Base-by-base conservation (phyloP, 2,797 vertebrate species). In the Epinephelus awoara region DNA sequence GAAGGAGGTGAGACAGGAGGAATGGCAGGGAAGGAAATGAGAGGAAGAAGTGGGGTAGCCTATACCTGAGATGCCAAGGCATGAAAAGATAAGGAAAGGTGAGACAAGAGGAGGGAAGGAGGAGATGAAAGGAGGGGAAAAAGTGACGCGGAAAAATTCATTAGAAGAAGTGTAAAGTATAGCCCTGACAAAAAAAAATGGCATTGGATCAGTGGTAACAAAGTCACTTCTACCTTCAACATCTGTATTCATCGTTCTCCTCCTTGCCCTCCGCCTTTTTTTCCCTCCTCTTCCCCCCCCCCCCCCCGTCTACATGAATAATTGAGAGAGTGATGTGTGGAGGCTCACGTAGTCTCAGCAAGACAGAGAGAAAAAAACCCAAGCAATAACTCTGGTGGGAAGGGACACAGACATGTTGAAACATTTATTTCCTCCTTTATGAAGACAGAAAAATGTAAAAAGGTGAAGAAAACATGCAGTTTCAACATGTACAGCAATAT, bases 261-360 rank as follows among this genome's bases (percentile, higher is more conserved):
- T 38, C 15, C 55, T n/a, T 44, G 52, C n/a, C 23, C 46, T 34
- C 23, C 67, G 40, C 42, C 52, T 64, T 75, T 21, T 38, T 23
- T 25, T 51, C 54, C 12, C 21, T 40, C 44, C 21, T 63, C 51
- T 6, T 34, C n/a, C n/a, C n/a, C n/a, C n/a, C n/a, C n/a, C 25
- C 51, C 54, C 38, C 12, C 19, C 44, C 40, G 19, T 63, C 51
- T 6, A 7, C 27, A 67, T 73, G 46, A 87, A 46, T 80, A 68
- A 67, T 71, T 21, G 1, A 58, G 51, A 72, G 40, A 25, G 72
- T 52, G 76, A 84, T 83, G 88, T 90, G 91, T 34, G 27, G 57
- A 82, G 51, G 47, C 80, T 89, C 91, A 92, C 73, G 80, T 90
- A 89, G 73, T 46, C 86, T 38, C 55, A 57, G 77, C 42, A 29